These are phyloP conservation scores for Conops quadrifasciatus DNA, from an alignment of 2,888 invertebrate genomes.

Conservation along the genomic window DNA sequence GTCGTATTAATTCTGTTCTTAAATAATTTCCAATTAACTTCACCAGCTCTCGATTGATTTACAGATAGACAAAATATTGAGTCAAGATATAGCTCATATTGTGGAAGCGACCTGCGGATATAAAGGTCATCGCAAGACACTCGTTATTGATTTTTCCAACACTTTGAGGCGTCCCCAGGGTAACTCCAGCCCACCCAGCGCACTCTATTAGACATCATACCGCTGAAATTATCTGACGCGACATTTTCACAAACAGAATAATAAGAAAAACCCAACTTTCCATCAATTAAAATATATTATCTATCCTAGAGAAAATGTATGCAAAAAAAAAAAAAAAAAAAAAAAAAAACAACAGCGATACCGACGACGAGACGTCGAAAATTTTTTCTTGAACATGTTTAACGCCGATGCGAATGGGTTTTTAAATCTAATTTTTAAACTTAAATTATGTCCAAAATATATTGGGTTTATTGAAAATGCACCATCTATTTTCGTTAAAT, in stretches of 20 bases:
- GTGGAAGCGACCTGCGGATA: too few species aligned
- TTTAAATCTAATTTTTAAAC: not conserved
- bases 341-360: not conserved
- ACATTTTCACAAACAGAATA: not conserved
- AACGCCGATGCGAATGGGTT: constrained; percentile 34
- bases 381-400: constrained; percentile 33
- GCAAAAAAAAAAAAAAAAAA: constrained; percentile 21
- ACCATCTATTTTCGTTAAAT: not conserved
- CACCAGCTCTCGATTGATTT: too few species aligned
- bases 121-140: too few species aligned
- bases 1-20: too few species aligned
- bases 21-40: too few species aligned
- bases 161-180: not conserved
- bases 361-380: constrained; percentile 24
- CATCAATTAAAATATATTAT: constrained; percentile 29
- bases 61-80: too few species aligned
- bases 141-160: constrained; percentile 7
- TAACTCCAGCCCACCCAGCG: not conserved
- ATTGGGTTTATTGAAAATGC: not conserved
- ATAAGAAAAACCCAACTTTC: constrained; percentile 2
- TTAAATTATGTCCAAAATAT: not conserved
- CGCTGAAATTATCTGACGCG: not conserved
- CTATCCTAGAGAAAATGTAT: constrained; percentile 30
- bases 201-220: not conserved
- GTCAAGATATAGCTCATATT: too few species aligned